Base-by-base conservation (phyloP, 2,797 vertebrate genomes). In the Tokudaia tokunoshimensis region DNA sequence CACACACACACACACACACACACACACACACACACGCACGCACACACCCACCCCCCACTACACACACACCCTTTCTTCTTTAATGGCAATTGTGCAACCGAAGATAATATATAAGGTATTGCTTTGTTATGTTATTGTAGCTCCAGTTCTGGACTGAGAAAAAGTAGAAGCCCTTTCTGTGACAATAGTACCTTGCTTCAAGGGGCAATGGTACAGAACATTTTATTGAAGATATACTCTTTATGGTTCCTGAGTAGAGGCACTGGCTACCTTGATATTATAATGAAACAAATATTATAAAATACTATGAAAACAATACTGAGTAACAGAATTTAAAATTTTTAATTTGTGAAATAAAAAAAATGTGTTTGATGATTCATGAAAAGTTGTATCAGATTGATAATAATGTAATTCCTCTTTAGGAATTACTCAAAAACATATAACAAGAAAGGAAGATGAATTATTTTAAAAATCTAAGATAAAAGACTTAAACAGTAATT, bases 321-420 rank as follows among this genome's bases (percentile, higher is more conserved):
- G 55, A 26, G 20, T 76, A 10, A 31, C 1, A 95, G 3, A 0
- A 61, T 87, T 94, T 93, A 34, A 72, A 84, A 84, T 47, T 79
- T 52, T 87, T 29, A 29, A 19, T 92, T 82, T 55, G 41, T 82
- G 19, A 52, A 72, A 41, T 10, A 55, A 72, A 83, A 94, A 63
- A 12, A 84, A 6, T 55, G 11, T 0, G 26, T 89, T 75, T 84
- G 26, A 74, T 85, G n/a, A 91, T n/a, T 74, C n/a, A 26, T 50
- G 10, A 67, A 83, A 91, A n/a, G 2, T 75, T 61, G 24, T 63
- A 14, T 59, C 55, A 20, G 3, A 10, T 59, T 72, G 41, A 86
- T n/a, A 80, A 50, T 13, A 94, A 84, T 94, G 44, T 84, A 26
- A 91, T 80, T 79, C 1, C 3, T 90, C 29, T 89, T 92, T 76